Conservation (phyloP, 2,888 invertebrate species). For the Drosophila melanosoma region DNA sequence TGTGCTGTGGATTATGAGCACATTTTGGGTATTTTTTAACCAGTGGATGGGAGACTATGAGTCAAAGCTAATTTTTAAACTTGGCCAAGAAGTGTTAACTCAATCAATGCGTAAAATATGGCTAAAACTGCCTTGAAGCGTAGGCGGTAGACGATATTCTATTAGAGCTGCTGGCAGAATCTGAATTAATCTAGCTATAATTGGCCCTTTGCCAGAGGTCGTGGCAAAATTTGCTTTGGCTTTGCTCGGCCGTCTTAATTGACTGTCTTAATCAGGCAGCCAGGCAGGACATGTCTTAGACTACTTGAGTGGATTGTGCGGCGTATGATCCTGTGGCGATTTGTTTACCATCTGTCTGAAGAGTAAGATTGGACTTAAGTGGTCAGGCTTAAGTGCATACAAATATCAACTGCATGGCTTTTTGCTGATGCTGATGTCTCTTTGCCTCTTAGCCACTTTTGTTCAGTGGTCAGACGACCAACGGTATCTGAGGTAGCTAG, state of each 20-base stretch:
- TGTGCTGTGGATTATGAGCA: too few relatives aligned
- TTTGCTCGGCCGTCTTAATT: conserved; percentile 38
- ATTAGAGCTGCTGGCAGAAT: conserved; percentile 48
- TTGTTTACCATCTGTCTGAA: conserved; percentile 46
- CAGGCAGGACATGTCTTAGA: conserved; percentile 21
- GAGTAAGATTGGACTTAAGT: conserved; percentile 53
- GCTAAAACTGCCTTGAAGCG: conserved; percentile 31
- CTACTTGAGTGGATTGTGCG: conserved; percentile 33
- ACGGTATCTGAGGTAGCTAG: background rate
- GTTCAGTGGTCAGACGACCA: conserved; percentile 11
- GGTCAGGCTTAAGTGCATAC: conserved; percentile 65
- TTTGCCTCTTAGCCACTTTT: conserved; percentile 6
- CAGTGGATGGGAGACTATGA: conserved; percentile 6
- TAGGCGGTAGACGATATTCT: conserved; percentile 14
- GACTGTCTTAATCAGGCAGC: conserved; percentile 43
- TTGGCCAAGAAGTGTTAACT: conserved; percentile 73
- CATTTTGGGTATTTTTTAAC: conserved; percentile 33
- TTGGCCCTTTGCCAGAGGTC: conserved; percentile 45
- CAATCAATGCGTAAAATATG: conserved; percentile 58
- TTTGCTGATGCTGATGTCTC: conserved; percentile 4
- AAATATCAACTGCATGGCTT: conserved; percentile 38
- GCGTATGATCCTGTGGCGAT: conserved; percentile 23
- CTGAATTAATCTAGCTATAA: conserved; percentile 72
- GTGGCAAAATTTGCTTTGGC: conserved; percentile 45
- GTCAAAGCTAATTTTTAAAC: conserved; percentile 56